A percentile compares a stretch with the other conserved stretches of the same genome.
These are phyloP conservation scores for Microctonus aethiopoides DNA, from an alignment of 2,888 invertebrate species.

Conservation along the genomic window DNA sequence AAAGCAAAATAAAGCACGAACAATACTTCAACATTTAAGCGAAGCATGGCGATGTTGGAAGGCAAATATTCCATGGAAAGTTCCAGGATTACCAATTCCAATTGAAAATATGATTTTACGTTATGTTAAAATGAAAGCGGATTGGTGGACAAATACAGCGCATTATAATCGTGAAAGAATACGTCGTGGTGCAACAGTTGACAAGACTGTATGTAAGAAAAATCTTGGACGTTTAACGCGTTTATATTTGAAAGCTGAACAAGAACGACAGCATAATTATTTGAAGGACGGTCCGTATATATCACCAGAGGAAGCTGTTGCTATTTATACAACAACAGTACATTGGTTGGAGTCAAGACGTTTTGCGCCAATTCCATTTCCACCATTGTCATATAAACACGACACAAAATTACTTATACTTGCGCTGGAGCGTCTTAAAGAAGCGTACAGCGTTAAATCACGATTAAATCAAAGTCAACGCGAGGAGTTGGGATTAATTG, in stretches of 20 bases:
- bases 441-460: slow-evolving; percentile 97
- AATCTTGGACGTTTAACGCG: slow-evolving; percentile 98
- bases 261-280: slow-evolving; percentile 99
- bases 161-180: slow-evolving; percentile 99
- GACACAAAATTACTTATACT: slow-evolving; percentile 98
- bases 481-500: slow-evolving; percentile 97
- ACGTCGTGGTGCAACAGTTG: slow-evolving; percentile 98
- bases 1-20: slow-evolving; percentile 99
- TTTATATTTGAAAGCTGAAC: slow-evolving; percentile 96
- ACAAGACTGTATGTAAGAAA: slow-evolving; percentile 99
- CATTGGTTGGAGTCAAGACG: slow-evolving; percentile 99
- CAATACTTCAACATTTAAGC: slow-evolving; percentile 97
- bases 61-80: slow-evolving; percentile 99
- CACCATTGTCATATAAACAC: slow-evolving; percentile 98
- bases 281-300: slow-evolving; percentile 99
- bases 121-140: slow-evolving; percentile 99
- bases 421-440: slow-evolving; percentile 95
- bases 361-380: slow-evolving; percentile 99
- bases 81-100: slow-evolving; percentile 97
- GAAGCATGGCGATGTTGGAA: slow-evolving; percentile 99
- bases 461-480: slow-evolving; percentile 98
- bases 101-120: slow-evolving; percentile 99
- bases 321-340: slow-evolving; percentile 99
- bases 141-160: slow-evolving; percentile 99
- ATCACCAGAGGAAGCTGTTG: slow-evolving; percentile 99